Evolutionary conservation across 2,113 vertebrate species (phyloP).

Genomic region (Rostratula benghalensis): DNA sequence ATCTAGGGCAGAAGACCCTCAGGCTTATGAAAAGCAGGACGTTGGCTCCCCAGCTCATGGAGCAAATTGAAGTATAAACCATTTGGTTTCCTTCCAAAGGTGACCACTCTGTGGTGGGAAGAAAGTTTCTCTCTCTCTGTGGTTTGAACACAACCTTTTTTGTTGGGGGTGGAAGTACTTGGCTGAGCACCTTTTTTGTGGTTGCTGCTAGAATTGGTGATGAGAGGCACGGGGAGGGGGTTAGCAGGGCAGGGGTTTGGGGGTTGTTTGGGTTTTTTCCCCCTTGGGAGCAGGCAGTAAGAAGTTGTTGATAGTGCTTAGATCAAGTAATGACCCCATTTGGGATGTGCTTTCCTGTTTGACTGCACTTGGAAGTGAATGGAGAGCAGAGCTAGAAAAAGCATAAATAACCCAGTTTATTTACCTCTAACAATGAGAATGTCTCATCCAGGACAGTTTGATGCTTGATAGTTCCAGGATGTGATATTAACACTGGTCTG

Average conservation of each 20-base stretch:
- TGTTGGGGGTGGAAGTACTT: background rate
- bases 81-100: background rate
- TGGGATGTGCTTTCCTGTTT: background rate
- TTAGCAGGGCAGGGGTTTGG: too few species aligned
- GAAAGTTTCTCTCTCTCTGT: background rate
- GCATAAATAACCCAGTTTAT: background rate
- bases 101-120: background rate
- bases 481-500: background rate
- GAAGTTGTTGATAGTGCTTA: background rate
- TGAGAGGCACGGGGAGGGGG: background rate
- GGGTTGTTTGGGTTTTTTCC: accelerated
- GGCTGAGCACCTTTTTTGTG: background rate
- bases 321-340: background rate
- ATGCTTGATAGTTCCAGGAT: background rate
- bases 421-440: background rate
- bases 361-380: background rate
- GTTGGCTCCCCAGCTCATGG: accelerated
- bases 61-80: background rate
- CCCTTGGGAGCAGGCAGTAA: background rate
- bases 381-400: background rate
- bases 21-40: background rate
- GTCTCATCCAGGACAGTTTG: background rate
- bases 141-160: background rate
- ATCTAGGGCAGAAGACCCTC: background rate
- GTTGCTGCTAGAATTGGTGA: background rate